phyloP scores from a whole-genome alignment of 2,888 invertebrate genomes.

The Dilophus febrilis region DNA sequence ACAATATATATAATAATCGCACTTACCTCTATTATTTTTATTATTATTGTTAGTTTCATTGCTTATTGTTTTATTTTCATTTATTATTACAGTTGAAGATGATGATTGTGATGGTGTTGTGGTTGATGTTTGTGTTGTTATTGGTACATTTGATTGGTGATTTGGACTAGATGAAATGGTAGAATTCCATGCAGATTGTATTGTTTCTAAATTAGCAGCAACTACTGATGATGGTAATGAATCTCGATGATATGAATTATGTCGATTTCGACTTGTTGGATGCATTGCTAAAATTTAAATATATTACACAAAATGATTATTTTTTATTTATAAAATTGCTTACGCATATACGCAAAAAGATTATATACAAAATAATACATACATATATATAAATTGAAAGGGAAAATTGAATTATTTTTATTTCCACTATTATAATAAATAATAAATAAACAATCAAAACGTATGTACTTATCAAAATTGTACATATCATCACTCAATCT shows the following conservation, averaged over 20 bases:
- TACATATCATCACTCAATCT: too few species aligned
- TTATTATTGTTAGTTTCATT: not conserved
- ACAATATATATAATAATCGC: not conserved
- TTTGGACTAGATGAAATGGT: not conserved
- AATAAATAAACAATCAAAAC: too few species aligned
- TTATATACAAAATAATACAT: too few species aligned
- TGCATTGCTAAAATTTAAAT: conserved; percentile 3
- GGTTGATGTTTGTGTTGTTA: not conserved
- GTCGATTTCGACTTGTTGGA: conserved; percentile 23
- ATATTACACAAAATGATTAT: too few species aligned
- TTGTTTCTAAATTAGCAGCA: conserved; percentile 8
- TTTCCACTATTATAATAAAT: too few species aligned
- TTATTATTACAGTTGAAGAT: not conserved
- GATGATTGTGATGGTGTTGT: too few species aligned
- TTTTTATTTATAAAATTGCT: too few species aligned
- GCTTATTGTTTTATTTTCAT: not conserved
- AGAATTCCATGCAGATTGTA: not conserved
- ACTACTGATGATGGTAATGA: conserved; percentile 16
- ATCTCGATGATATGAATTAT: conserved; percentile 30
- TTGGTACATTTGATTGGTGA: not conserved
- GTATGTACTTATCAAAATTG: too few species aligned
- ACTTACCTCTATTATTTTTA: conserved; percentile 1
- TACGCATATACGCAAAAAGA: too few species aligned
- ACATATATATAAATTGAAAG: too few species aligned
- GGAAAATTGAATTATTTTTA: too few species aligned